Conservation (phyloP, 2,888 invertebrate species). For the Elegia similella region DNA sequence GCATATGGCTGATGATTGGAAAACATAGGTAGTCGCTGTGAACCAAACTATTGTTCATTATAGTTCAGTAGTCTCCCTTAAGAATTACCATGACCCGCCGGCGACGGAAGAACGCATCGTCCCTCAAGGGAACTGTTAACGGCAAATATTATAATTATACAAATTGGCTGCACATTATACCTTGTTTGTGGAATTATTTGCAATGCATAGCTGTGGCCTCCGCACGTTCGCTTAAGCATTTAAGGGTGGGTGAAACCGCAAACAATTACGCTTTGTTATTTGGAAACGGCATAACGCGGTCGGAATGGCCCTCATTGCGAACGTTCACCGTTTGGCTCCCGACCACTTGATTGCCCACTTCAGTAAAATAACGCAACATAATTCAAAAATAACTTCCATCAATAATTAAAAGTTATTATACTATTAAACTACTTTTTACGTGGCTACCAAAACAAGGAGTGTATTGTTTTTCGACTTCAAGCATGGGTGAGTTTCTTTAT, state of each 20-base stretch:
- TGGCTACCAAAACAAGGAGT: too few relatives aligned
- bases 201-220: slow-evolving; percentile 24
- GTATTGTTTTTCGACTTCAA: too few relatives aligned
- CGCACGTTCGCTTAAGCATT: slow-evolving; percentile 29
- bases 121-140: slow-evolving; percentile 24
- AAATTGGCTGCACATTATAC: slow-evolving; percentile 28
- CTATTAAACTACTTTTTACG: neutral
- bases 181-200: slow-evolving; percentile 33
- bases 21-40: too few relatives aligned
- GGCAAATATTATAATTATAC: slow-evolving; percentile 31
- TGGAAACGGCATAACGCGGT: slow-evolving; percentile 19
- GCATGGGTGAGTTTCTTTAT: too few relatives aligned
- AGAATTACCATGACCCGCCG: slow-evolving; percentile 13
- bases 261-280: slow-evolving; percentile 26
- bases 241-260: slow-evolving; percentile 33
- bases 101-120: slow-evolving; percentile 26
- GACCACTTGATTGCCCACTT: slow-evolving; percentile 9
- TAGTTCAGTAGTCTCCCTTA: too few relatives aligned
- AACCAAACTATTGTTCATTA: too few relatives aligned
- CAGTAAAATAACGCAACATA: neutral
- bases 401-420: neutral
- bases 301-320: slow-evolving; percentile 15
- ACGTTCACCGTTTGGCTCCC: slow-evolving; percentile 16
- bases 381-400: neutral
- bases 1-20: too few relatives aligned